These are phyloP conservation scores for Mantis religiosa DNA, from an alignment of 2,888 invertebrate species.

Conservation along the genomic window DNA sequence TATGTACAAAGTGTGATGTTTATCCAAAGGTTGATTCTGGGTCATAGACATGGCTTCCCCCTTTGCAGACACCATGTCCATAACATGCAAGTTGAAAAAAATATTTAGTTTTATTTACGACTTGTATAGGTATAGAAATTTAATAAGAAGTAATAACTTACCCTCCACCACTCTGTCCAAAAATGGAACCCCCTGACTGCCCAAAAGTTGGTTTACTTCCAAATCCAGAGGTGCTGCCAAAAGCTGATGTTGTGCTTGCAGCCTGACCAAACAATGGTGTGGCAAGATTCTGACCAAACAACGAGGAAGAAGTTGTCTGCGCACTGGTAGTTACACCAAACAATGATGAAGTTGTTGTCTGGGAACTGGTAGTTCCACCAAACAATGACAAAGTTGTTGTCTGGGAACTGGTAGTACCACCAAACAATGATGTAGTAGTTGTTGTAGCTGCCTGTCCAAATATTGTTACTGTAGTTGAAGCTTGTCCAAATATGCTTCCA, in stretches of 20 bases:
- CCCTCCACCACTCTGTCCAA: slow-evolving; percentile 33
- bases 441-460: slow-evolving; percentile 39
- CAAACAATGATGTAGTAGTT: slow-evolving; percentile 24
- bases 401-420: slow-evolving; percentile 15
- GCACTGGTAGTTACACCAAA: slow-evolving; percentile 23
- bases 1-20: no score
- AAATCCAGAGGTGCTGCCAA: slow-evolving; percentile 28
- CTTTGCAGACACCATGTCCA: no score
- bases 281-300: slow-evolving; percentile 35
- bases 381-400: slow-evolving; percentile 30
- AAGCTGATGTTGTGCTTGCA: slow-evolving; percentile 32
- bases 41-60: no score
- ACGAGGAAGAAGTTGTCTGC: slow-evolving; percentile 21
- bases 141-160: slow-evolving; percentile 2
- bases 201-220: slow-evolving; percentile 44
- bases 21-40: no score
- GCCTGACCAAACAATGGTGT: slow-evolving; percentile 29
- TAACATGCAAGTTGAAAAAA: no score
- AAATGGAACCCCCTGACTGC: slow-evolving; percentile 37
- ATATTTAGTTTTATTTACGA: no score
- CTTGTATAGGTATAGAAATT: no score
- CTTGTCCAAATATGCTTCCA: slow-evolving; percentile 22
- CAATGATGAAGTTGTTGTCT: slow-evolving; percentile 20
- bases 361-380: slow-evolving; percentile 27
- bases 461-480: slow-evolving; percentile 32